Percentiles rank a stretch among this genome's conserved stretches.
Evolutionary conservation across 2,888 invertebrate genomes (phyloP).

Genomic region (Amorpha juglandis): DNA sequence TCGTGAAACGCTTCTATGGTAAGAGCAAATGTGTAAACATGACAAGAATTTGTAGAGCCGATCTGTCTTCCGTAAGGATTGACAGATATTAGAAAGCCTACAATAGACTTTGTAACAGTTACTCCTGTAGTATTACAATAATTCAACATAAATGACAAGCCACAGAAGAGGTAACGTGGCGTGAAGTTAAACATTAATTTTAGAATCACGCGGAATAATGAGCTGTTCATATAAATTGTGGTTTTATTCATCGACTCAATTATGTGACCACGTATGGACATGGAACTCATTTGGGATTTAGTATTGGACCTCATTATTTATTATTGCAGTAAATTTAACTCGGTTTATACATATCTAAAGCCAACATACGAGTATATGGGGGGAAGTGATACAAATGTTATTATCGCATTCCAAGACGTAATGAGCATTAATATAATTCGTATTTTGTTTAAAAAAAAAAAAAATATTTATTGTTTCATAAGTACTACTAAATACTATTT

Average conservation of each 20-base stretch:
- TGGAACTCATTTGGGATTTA: constrained; percentile 19
- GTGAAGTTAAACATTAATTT: constrained; percentile 7
- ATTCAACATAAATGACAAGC: neutral
- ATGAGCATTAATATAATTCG: too few species aligned
- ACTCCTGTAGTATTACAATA: neutral
- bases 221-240: neutral
- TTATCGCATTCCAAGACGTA: too few species aligned
- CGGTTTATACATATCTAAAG: neutral
- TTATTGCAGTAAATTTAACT: constrained; percentile 7
- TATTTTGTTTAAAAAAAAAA: too few species aligned
- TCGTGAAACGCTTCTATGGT: neutral
- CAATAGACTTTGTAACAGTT: neutral
- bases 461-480: too few species aligned
- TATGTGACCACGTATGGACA: constrained; percentile 12
- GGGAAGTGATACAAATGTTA: neutral
- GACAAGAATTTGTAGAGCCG: constrained; percentile 61
- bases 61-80: constrained; percentile 53
- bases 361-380: neutral
- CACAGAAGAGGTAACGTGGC: constrained; percentile 1
- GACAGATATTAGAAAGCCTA: constrained; percentile 43
- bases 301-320: neutral
- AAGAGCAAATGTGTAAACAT: constrained; percentile 10
- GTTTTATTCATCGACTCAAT: constrained; percentile 13
- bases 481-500: too few species aligned
- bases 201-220: constrained; percentile 2